Conservation (phyloP, 1,140 invertebrate species). For the Apis dorsata region DNA sequence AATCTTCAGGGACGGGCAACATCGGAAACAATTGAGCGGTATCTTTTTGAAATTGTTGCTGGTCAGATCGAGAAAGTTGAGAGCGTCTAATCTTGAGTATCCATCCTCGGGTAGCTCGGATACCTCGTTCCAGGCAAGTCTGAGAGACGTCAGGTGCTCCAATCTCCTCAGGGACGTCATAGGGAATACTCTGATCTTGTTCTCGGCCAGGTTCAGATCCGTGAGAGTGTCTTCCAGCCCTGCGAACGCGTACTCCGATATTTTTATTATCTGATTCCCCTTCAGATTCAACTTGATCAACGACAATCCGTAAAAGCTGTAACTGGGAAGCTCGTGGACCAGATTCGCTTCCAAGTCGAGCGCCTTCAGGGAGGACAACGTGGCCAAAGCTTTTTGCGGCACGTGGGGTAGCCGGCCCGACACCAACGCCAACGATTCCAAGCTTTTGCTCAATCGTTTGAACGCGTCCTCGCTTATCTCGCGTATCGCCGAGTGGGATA, state of each 20-base stretch:
- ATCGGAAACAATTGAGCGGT: constrained; percentile 87
- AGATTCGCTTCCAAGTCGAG: constrained; percentile 92
- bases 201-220: constrained; percentile 92
- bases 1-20: constrained; percentile 88
- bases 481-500: constrained; percentile 89
- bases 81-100: constrained; percentile 85
- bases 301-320: constrained; percentile 91
- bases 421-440: constrained; percentile 91
- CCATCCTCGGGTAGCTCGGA: constrained; percentile 85
- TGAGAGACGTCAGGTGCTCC: constrained; percentile 86
- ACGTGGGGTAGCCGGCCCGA: constrained; percentile 89
- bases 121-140: constrained; percentile 92
- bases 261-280: constrained; percentile 87
- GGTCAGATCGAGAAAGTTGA: constrained; percentile 90
- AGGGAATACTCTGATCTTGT: constrained; percentile 90
- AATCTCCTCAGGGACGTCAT: constrained; percentile 88
- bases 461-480: constrained; percentile 89
- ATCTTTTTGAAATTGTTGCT: constrained; percentile 91
- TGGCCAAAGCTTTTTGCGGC: constrained; percentile 89
- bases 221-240: constrained; percentile 89
- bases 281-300: constrained; percentile 91
- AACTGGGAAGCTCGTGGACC: constrained; percentile 90
- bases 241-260: constrained; percentile 91
- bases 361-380: constrained; percentile 86
- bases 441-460: constrained; percentile 85